Conservation (phyloP, 2,888 invertebrate genomes). For the Ophion slaviceki region DNA sequence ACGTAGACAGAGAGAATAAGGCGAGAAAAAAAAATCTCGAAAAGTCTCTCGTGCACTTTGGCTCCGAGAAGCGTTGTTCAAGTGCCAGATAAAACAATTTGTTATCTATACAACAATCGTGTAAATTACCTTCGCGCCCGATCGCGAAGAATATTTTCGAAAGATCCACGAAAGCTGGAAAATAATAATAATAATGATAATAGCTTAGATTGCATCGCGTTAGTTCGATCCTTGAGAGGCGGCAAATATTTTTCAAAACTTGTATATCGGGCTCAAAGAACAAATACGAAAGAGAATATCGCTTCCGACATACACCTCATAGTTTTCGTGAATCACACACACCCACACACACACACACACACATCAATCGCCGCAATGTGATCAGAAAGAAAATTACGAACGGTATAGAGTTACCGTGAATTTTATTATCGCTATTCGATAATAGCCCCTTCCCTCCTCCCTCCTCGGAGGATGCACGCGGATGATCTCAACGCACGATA, state of each 20-base stretch:
- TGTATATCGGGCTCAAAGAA: slow-evolving; percentile 44
- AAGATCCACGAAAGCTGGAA: slow-evolving; percentile 26
- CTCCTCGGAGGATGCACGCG: slow-evolving; percentile 67
- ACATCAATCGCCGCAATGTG: slow-evolving; percentile 22
- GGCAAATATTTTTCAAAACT: slow-evolving; percentile 55
- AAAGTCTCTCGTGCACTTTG: slow-evolving; percentile 47
- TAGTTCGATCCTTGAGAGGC: slow-evolving; percentile 21
- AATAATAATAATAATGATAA: slow-evolving; percentile 14
- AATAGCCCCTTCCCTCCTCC: not conserved
- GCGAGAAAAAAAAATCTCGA: slow-evolving; percentile 19
- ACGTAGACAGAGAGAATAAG: slow-evolving; percentile 39
- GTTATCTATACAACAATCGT: slow-evolving; percentile 46
- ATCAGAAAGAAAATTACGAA: slow-evolving; percentile 12
- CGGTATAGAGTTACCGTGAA: slow-evolving; percentile 1
- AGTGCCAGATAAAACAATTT: slow-evolving; percentile 49
- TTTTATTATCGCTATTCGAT: slow-evolving; percentile 4
- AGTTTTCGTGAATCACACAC: not conserved
- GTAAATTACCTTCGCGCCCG: slow-evolving; percentile 44
- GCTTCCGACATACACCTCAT: not conserved
- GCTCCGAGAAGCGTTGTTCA: slow-evolving; percentile 40
- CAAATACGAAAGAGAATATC: not conserved
- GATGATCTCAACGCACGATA: slow-evolving; percentile 80
- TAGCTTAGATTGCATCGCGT: slow-evolving; percentile 35
- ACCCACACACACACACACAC: not conserved
- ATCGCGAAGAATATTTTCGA: slow-evolving; percentile 53